Conservation (phyloP, 1,140 invertebrate species). For the Sinella curviseta region DNA sequence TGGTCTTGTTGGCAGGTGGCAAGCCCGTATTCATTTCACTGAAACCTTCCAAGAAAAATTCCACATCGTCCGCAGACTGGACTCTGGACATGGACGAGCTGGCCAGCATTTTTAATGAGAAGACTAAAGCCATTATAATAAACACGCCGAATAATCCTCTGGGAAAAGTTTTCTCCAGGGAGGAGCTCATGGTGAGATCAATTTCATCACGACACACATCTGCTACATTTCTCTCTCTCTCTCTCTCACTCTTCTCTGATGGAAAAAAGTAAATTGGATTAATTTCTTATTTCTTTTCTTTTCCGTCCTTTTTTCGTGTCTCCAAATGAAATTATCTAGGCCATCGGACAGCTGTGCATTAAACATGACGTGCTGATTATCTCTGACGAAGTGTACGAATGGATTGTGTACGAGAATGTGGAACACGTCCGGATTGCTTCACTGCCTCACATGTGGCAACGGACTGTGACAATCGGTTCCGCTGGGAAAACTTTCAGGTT, state of each 20-base stretch:
- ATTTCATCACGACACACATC: too few relatives aligned
- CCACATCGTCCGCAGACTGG: not conserved
- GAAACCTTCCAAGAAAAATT: conserved; percentile 59
- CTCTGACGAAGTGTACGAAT: conserved; percentile 98
- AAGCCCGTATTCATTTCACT: conserved; percentile 84
- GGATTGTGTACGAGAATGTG: conserved; percentile 83
- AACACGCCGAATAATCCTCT: conserved; percentile 96
- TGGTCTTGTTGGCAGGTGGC: conserved; percentile 85
- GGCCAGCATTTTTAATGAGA: not conserved
- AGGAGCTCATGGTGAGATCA: conserved; percentile 61
- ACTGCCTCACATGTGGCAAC: conserved; percentile 88
- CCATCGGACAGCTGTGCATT: conserved; percentile 83
- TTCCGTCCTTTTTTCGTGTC: not conserved
- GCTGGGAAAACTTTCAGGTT: conserved; percentile 97
- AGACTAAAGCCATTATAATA: conserved; percentile 62
- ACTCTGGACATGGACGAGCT: not conserved
- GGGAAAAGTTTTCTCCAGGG: conserved; percentile 79
- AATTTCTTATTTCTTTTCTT: not conserved
- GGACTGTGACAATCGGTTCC: conserved; percentile 94
- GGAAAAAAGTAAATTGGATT: too few relatives aligned
- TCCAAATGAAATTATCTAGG: conserved; percentile 58
- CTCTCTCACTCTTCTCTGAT: too few relatives aligned
- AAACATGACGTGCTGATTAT: conserved; percentile 90
- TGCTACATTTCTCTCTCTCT: too few relatives aligned
- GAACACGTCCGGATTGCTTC: conserved; percentile 82